These are phyloP conservation scores for Frankliniella fusca DNA, from an alignment of 2,888 invertebrate genomes.

Conservation along the genomic window DNA sequence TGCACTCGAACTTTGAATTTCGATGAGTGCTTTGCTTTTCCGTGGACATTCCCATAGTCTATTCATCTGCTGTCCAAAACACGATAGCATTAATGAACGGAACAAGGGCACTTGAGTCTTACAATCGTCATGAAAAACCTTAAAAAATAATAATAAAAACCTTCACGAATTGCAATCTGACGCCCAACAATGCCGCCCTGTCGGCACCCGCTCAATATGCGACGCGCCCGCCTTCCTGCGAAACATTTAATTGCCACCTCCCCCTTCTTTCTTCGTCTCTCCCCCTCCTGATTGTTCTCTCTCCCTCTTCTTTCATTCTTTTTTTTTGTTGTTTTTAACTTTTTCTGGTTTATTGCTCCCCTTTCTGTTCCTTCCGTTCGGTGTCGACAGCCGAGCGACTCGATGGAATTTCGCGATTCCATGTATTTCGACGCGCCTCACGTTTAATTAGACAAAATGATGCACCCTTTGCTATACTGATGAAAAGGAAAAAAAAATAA, in stretches of 20 bases:
- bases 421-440: background rate
- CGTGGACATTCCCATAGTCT: too few relatives aligned
- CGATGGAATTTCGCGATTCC: constrained; percentile 5
- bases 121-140: background rate
- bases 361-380: background rate
- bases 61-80: too few relatives aligned
- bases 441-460: background rate
- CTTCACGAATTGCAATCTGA: too few relatives aligned
- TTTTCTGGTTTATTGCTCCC: background rate
- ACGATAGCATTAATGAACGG: too few relatives aligned
- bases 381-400: background rate
- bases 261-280: background rate
- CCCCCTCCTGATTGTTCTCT: background rate
- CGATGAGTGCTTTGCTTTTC: too few relatives aligned
- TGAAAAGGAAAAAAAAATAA: too few relatives aligned
- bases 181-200: too few relatives aligned
- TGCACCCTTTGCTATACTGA: too few relatives aligned
- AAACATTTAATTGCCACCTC: constrained; percentile 3
- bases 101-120: too few relatives aligned
- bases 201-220: constrained; percentile 4
- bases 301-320: background rate
- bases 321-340: background rate
- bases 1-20: too few relatives aligned
- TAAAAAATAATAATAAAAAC: background rate
- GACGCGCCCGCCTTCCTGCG: background rate